Evolutionary conservation across 2,113 vertebrate genomes (phyloP).

Genomic region (Mirza zaza): DNA sequence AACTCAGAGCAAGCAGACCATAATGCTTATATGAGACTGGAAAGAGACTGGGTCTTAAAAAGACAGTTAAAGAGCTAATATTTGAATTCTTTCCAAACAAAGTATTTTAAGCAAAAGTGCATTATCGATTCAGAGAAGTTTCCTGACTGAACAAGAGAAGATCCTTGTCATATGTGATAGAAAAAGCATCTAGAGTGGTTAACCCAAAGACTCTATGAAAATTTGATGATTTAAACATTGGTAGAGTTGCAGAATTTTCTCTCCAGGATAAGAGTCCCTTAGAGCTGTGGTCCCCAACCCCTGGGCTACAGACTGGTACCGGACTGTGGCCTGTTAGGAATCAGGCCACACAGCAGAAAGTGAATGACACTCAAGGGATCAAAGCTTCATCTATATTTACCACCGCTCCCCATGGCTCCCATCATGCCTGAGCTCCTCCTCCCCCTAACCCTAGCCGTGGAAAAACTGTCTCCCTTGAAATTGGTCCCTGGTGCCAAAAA

Average conservation of each 20-base stretch:
- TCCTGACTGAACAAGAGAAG: not conserved
- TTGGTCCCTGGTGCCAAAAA: too few relatives aligned
- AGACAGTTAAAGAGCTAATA: not conserved
- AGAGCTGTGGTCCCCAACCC: too few relatives aligned
- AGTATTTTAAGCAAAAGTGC: not conserved
- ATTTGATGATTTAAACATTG: not conserved
- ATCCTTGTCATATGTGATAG: not conserved
- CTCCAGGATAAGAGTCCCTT: not conserved
- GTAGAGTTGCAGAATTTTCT: not conserved
- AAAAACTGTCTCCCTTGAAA: too few relatives aligned
- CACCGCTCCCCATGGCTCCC: too few relatives aligned
- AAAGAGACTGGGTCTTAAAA: not conserved
- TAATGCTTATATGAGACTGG: not conserved
- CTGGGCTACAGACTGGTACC: too few relatives aligned
- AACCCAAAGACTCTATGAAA: not conserved
- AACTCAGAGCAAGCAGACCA: not conserved
- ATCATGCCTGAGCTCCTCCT: too few relatives aligned
- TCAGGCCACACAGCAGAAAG: too few relatives aligned
- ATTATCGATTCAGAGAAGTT: not conserved
- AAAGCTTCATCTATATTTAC: too few relatives aligned
- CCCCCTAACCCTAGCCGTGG: too few relatives aligned
- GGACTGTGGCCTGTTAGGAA: too few relatives aligned
- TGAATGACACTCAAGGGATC: too few relatives aligned
- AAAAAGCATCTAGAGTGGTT: not conserved
- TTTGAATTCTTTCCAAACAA: not conserved